Base-by-base conservation (phyloP, 2,113 vertebrate species). In the Hemichromis elongatus region DNA sequence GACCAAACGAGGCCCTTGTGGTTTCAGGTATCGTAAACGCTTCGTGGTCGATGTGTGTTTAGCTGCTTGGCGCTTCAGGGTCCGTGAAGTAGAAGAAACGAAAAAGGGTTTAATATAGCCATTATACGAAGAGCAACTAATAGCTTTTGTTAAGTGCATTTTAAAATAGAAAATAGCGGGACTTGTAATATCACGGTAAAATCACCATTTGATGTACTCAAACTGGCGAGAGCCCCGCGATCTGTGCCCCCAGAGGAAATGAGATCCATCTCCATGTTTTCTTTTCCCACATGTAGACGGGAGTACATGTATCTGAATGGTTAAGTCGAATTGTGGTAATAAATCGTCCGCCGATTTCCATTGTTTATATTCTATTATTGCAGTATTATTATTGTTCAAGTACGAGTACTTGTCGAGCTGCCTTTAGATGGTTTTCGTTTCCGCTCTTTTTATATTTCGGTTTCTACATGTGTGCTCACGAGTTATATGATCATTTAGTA, bases 1-100 rank as follows among this genome's bases (percentile, higher is more conserved):
- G 98, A 94, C 97, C 97, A 77, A 98, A 98, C 84, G 98, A 98
- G 95, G 98, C 97, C 85, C 95, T 98, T 81, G 97, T 99, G 89
- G 97, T 98, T 90, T 98, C 98, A 97, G 98, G 98, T 99, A 96
- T 93, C 54, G 42, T 88, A n/a, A 26, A 59, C 8, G 50, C 19
- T 87, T 35, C 85, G 61, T 19, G 2, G 21, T 52, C 82, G 77
- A 18, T 45, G 54, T 70, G 57, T 83, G 30, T 33, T 47, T 47
- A n/a, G 16, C n/a, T 6, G 82, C 30, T 42, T 7, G 10, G 9
- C 55, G 28, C 42, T 14, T 28, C 5, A 6, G 42, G 50, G 75
- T 52, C 11, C n/a, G 14, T 33, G n/a, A n/a, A 59, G 14, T 3
- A n/a, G n/a, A 35, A 24, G 14, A 59, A 1, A 26, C 8, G 4